These are phyloP conservation scores for Latrodectus geometricus DNA, from an alignment of 1,140 invertebrate genomes.

Conservation along the genomic window DNA sequence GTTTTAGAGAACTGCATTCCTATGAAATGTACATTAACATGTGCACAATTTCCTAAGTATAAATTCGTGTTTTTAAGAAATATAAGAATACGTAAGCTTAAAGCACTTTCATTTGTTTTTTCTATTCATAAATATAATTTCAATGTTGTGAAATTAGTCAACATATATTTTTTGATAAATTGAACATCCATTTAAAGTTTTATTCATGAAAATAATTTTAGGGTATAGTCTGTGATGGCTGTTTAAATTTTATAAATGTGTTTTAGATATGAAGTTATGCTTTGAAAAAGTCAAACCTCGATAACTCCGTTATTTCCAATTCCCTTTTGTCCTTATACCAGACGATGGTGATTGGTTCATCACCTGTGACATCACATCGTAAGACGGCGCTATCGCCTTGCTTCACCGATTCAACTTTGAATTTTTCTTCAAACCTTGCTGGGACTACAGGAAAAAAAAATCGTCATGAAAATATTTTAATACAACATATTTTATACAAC, in stretches of 20 bases:
- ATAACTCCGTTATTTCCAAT: conserved; percentile 54
- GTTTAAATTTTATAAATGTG: background rate
- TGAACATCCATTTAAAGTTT: background rate
- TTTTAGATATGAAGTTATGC: background rate
- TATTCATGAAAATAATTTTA: background rate
- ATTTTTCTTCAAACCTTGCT: conserved; percentile 92
- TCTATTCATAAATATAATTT: no score
- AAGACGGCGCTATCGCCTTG: conserved; percentile 90
- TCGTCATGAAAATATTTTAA: background rate
- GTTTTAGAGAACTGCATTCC: no score
- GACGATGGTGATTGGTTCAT: conserved; percentile 93
- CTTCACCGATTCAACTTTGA: conserved; percentile 88
- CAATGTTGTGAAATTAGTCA: no score
- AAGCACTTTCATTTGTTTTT: no score
- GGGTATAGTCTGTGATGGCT: no score
- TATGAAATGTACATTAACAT: no score
- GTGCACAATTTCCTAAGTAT: no score
- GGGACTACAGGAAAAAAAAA: conserved; percentile 77
- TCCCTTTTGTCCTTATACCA: conserved; percentile 93
- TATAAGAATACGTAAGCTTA: no score
- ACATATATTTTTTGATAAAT: no score
- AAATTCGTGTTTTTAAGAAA: no score
- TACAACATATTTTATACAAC: no score
- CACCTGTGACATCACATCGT: conserved; percentile 93
- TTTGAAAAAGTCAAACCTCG: conserved; percentile 19